Conservation (phyloP, 2,797 vertebrate genomes). For the Enteromius afrohamiltoni region DNA sequence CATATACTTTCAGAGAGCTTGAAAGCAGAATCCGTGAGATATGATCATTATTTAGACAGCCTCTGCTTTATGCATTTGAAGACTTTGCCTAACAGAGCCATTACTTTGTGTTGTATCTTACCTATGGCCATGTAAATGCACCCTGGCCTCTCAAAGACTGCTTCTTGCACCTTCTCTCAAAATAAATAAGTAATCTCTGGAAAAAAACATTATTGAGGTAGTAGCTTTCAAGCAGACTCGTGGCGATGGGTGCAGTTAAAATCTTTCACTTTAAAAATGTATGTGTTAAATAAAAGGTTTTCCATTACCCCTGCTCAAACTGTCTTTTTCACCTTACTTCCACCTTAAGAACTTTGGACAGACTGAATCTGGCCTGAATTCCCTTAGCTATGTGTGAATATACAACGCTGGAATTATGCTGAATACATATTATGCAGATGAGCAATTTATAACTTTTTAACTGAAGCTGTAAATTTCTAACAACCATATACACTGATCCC, state of each 20-base stretch:
- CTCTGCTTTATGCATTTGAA: constrained; percentile 69
- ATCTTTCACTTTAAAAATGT: constrained; percentile 80
- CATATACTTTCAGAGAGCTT: neutral
- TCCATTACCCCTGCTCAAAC: constrained; percentile 75
- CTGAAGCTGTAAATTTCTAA: neutral
- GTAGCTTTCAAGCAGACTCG: constrained; percentile 74
- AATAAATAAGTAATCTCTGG: constrained; percentile 82
- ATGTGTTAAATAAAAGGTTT: constrained; percentile 75
- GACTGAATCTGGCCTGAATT: constrained; percentile 48
- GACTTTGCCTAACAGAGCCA: constrained; percentile 68
- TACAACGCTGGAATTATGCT: constrained; percentile 4
- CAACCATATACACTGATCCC: neutral
- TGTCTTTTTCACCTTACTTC: constrained; percentile 74
- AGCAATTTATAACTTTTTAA: neutral
- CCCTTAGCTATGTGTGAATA: constrained; percentile 1
- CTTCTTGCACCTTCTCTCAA: constrained; percentile 74
- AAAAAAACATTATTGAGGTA: constrained; percentile 77
- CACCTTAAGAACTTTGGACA: constrained; percentile 68
- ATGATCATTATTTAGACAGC: constrained; percentile 65
- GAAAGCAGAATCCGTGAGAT: constrained; percentile 58
- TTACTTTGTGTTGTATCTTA: constrained; percentile 64
- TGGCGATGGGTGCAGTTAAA: constrained; percentile 63
- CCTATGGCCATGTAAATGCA: constrained; percentile 62
- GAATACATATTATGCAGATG: neutral
- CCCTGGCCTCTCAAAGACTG: constrained; percentile 49